Percentiles rank a stretch among this genome's conserved stretches.
phyloP scores from a whole-genome alignment of 1,140 invertebrate species.

The Amphibalanus amphitrite region DNA sequence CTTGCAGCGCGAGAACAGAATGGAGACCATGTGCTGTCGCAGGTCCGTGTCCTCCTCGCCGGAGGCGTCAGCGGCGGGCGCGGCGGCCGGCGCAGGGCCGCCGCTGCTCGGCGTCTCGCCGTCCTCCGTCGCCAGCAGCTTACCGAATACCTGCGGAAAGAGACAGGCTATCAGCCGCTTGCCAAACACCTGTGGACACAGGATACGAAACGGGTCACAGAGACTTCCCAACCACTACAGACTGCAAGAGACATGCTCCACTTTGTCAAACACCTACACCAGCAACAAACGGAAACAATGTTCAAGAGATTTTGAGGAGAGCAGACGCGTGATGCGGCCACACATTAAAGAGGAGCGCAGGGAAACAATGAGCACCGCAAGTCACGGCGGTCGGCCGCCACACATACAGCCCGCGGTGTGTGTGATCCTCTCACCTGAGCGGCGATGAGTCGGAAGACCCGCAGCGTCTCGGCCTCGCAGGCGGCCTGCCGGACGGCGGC shows the following conservation, averaged over 20 bases:
- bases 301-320: too few relatives aligned
- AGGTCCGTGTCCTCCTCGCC: constrained; percentile 62
- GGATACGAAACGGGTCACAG: too few relatives aligned
- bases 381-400: too few relatives aligned
- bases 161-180: too few relatives aligned
- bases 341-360: too few relatives aligned
- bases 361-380: too few relatives aligned
- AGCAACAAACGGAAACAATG: too few relatives aligned
- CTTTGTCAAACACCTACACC: too few relatives aligned
- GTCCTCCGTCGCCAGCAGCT: constrained; percentile 48
- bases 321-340: too few relatives aligned
- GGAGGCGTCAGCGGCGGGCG: constrained; percentile 29
- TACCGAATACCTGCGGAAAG: constrained; percentile 62
- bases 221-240: too few relatives aligned
- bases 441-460: constrained; percentile 84
- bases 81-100: constrained; percentile 10
- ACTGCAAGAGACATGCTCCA: too few relatives aligned
- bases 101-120: constrained; percentile 20
- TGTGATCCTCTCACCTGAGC: constrained; percentile 44
- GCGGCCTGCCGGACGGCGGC: constrained; percentile 59
- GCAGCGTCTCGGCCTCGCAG: constrained; percentile 78
- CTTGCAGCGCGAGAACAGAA: constrained; percentile 84
- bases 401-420: constrained; percentile 7
- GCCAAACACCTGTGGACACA: too few relatives aligned
- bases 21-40: constrained; percentile 90